A percentile compares a stretch with the other conserved stretches of the same genome.
These are phyloP conservation scores for Sebastes cheni DNA, from an alignment of 2,797 vertebrate species.

Conservation along the genomic window DNA sequence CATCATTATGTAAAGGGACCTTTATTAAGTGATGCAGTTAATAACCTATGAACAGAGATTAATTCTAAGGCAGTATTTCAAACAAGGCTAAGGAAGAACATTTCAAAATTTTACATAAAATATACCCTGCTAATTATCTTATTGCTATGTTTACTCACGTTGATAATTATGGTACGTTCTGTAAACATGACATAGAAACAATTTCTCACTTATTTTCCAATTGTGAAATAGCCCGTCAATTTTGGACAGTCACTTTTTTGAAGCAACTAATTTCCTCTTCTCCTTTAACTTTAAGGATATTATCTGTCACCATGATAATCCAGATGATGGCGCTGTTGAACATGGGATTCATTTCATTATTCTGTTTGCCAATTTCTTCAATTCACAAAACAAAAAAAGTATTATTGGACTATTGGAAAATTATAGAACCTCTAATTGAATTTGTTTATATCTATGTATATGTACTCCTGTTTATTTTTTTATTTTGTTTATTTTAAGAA, in stretches of 20 bases:
- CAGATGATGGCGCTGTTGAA: background rate
- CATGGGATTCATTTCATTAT: background rate
- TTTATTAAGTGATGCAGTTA: too few relatives aligned
- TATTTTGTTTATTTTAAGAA: background rate
- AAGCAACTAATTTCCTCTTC: background rate
- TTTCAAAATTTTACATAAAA: too few relatives aligned
- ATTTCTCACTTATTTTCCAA: too few relatives aligned
- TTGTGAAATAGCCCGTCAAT: too few relatives aligned
- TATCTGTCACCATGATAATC: background rate
- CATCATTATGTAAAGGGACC: too few relatives aligned
- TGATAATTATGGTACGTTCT: too few relatives aligned
- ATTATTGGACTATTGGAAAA: background rate
- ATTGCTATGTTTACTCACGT: too few relatives aligned
- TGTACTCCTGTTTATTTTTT: background rate
- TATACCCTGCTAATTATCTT: too few relatives aligned
- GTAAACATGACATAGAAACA: too few relatives aligned
- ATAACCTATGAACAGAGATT: too few relatives aligned
- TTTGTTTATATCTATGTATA: background rate
- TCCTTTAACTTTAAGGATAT: background rate
- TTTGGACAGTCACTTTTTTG: background rate
- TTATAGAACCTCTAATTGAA: background rate
- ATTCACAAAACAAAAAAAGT: background rate
- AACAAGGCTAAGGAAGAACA: too few relatives aligned
- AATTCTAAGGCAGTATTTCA: too few relatives aligned
- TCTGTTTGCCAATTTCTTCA: background rate